Evolutionary conservation across 2,888 invertebrate species (phyloP), one percentile per base, ranked within the genome.

Genomic region (Andrena haemorrhoa): DNA sequence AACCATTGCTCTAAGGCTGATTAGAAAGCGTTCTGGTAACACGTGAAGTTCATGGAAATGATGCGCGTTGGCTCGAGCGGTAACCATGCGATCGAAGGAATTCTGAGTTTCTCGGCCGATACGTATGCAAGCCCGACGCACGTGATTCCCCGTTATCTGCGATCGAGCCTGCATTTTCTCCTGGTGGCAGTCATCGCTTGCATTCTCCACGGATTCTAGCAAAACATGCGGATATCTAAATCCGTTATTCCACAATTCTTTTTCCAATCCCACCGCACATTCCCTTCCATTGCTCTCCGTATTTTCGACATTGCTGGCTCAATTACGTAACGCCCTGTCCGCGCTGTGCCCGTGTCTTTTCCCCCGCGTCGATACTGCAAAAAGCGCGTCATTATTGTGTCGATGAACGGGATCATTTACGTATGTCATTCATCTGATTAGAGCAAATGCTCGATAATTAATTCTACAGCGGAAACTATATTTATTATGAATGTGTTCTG

Each of bases 41-140:
- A 76, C 69, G 66, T 69, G 73, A 75, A 78, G 49, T 75, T 75
- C 69, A 83, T 74, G 63, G 69, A 79, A 83, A 79, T 76, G 26
- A 64, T 49, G 51, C 56, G 68, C 66, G 56, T 74, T 74, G 73
- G 76, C 79, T 83, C 70, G 47, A 66, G 61, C 41, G 66, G 74
- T 76, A 71, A 79, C 41, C 68, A 16, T 58, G 64, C 16, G 60
- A 77, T 58, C 60, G 47, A 76, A 61, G 73, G 76, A 84, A 84
- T 84, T 60, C 56, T 60, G 49, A 78, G 63, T 63, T 74, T 75
- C 72, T 75, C 49, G 63, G 31, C 51, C 61, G 75, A 78, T 75
- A 70, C 16, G 41, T 23, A 56, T 29, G 72, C 58, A 75, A 60
- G 75, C 49, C 10, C 29, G 53, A 51, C 8, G 20, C 29, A 61